A percentile compares a stretch with the other conserved stretches of the same genome.
Evolutionary conservation across 2,113 vertebrate genomes (phyloP).

Genomic region (Argyrosomus japonicus): DNA sequence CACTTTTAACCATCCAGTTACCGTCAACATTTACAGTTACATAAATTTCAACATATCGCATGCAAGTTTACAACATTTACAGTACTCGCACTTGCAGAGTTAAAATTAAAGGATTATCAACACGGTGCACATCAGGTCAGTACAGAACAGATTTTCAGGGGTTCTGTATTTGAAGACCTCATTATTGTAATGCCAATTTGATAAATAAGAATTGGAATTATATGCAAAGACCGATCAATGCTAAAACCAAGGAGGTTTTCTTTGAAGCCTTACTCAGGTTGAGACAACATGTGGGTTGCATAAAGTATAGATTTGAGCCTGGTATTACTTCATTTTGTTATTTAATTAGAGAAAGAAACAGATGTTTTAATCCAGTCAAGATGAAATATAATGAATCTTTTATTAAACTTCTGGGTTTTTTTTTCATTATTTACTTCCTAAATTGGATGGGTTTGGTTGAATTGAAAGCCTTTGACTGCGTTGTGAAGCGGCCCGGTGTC

Average conservation of each 20-base stretch:
- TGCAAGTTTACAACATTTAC: conserved; percentile 4
- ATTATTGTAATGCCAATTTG: conserved; percentile 9
- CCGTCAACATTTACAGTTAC: not conserved
- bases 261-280: conserved; percentile 29
- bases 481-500: conserved; percentile 18
- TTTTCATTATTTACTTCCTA: not conserved
- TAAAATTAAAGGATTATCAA: not conserved
- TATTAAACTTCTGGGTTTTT: conserved; percentile 5
- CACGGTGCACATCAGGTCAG: not conserved
- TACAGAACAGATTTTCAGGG: not conserved
- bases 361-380: not conserved
- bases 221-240: not conserved
- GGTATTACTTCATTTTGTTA: not conserved
- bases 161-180: not conserved
- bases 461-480: conserved; percentile 5
- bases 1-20: not conserved
- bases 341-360: not conserved
- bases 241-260: conserved; percentile 10
- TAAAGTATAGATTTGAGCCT: not conserved
- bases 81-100: not conserved
- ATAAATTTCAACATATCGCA: conserved; percentile 4
- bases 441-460: not conserved
- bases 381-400: not conserved
- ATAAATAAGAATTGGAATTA: not conserved
- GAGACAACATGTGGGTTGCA: not conserved